Evolutionary conservation across 1,140 invertebrate species (phyloP), one percentile per base, ranked within the genome.

Genomic region (Eumaeus atala): DNA sequence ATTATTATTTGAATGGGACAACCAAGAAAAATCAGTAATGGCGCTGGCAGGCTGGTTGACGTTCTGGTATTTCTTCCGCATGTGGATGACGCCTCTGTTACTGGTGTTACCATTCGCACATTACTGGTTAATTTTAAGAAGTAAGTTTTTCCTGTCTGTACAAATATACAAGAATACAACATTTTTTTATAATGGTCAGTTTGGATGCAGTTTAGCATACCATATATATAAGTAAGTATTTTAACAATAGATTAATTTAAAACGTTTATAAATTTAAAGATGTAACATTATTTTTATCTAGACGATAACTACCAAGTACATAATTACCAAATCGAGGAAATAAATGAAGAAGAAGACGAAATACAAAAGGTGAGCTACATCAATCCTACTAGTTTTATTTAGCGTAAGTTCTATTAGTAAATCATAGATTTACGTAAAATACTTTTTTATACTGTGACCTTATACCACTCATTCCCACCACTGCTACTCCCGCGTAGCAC

Each of bases 51-150:
- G 54, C 2, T 86, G 82, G 82, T 63, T 85, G 6, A 57, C 63
- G 4, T 84, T 85, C 56, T 85, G 82, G 78, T 81, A 74, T 54
- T 77, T 76, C 64, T 82, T 84, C 53, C 59, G 73, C 34, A 67
- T 79, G 65, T 85, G 82, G 82, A 84, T 85, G 82, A 73, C 72
- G 11, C 82, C 82, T 0, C 42, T 85, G 7, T 37, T 81, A 11
- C 50, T 77, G 8, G 40, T 76, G 1, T 37, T 74, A 10, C 80
- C 82, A 0, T 85, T 85, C 56, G 14, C 73, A 9, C 78, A 79
- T 35, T 73, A 76, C 42, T 82, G 78, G 78, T 58, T 66, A 1
- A 61, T 67, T 12, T 62, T 67, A n/a, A 67, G 70, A 66, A 79
- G 81, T 84, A 64, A 76, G 72, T 76, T 36, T 21, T 8, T 21